Base-by-base conservation (phyloP, 2,888 invertebrate genomes). In the Eupeodes luniger region DNA sequence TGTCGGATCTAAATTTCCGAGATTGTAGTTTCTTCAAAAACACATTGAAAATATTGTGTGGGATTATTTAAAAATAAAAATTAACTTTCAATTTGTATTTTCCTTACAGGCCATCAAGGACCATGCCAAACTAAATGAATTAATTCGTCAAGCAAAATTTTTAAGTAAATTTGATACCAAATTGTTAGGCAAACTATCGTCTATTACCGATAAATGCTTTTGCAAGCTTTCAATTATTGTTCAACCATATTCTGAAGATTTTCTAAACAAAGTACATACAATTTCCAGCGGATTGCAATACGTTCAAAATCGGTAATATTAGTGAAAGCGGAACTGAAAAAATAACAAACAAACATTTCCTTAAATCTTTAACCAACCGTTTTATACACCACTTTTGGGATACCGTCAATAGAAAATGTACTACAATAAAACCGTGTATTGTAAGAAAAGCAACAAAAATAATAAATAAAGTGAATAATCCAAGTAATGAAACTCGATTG, bases 91-190 rank as follows among this genome's bases (percentile, higher is more conserved):
- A 11, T 4, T 49, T 16, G 34, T 76, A 51, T 12, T 9, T n/a
- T 67, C 47, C 36, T 89, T 82, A 0, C 91, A 94, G 92, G 95
- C 95, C 84, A 97, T 98, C 81, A 95, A 96, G 92, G 95, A 95
- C 0, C 95, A 97, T 91, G 97, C 97, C 0, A 97, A 97, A 92
- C 94, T 97, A 4, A 96, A 97, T 1, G 96, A 96, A 0, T 95
- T 96, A 85, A 95, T 97, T 76, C 95, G 96, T 4, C 94, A 96
- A 89, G 95, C 97, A 5, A 95, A 19, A 19, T 19, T 19, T 19
- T 19, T 19, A 19, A 19, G 19, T 19, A 19, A 19, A 19, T 19
- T 19, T 19, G 19, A 19, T 19, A 1, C 19, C 19, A 19, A 19
- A 19, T 19, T 19, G 19, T 19, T 19, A 19, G 19, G 19, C 0